Conservation (phyloP, 2,888 invertebrate genomes). For the Hemaris fuciformis region DNA sequence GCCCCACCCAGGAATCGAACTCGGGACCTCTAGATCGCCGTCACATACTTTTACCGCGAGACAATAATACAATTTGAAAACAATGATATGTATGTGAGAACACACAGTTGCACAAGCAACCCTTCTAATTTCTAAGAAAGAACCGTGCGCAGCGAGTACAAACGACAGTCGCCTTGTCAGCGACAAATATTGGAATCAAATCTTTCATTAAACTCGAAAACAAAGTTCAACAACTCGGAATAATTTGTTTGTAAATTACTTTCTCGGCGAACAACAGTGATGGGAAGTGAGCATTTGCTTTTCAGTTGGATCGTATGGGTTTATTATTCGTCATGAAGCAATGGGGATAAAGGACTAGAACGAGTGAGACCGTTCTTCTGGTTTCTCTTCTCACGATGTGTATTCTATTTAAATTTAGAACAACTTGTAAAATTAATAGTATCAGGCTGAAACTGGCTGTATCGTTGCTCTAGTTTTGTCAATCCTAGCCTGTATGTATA, state of each 20-base stretch:
- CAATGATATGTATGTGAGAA: not conserved
- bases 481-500: no score
- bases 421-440: no score
- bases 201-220: constrained; percentile 32
- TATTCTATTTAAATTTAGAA: no score
- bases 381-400: no score
- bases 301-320: not conserved
- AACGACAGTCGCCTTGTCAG: constrained; percentile 2
- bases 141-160: not conserved
- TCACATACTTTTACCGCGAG: no score
- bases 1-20: no score
- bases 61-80: not conserved
- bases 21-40: no score
- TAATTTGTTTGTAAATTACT: constrained; percentile 45
- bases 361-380: no score
- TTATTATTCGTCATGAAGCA: not conserved
- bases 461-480: no score
- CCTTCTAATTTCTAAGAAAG: constrained; percentile 4
- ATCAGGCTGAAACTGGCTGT: no score
- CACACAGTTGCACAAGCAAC: not conserved
- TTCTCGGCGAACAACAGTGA: constrained; percentile 25
- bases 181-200: constrained; percentile 18
- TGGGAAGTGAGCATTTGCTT: constrained; percentile 17
- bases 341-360: no score
- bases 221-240: constrained; percentile 32